Conservation (phyloP, 2,888 invertebrate genomes). For the Pheosia tremula region DNA sequence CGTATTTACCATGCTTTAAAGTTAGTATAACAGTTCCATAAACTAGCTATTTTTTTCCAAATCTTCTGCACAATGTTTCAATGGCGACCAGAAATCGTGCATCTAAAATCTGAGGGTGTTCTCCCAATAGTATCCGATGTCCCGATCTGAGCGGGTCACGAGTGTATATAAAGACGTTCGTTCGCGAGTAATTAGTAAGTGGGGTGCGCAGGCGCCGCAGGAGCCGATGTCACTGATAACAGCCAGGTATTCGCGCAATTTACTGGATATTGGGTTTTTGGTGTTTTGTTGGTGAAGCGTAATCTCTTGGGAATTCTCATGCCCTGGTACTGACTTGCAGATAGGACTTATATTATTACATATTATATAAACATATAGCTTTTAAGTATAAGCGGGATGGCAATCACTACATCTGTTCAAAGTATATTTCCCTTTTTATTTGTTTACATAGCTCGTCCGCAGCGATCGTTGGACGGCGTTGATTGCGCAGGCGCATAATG, state of each 20-base stretch:
- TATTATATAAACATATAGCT: too few species aligned
- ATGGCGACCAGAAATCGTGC: conserved; percentile 8
- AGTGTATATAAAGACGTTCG: conserved; percentile 35
- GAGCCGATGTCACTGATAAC: conserved; percentile 10
- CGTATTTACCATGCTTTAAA: too few species aligned
- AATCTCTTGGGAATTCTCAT: neutral
- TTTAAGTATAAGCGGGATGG: too few species aligned
- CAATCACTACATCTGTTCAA: neutral
- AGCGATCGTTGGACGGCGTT: neutral
- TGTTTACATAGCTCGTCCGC: conserved; percentile 15
- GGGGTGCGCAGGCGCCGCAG: conserved; percentile 37
- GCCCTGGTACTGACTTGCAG: neutral
- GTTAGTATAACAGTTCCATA: neutral
- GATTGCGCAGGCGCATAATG: conserved; percentile 6
- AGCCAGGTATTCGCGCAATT: conserved; percentile 3
- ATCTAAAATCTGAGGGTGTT: conserved; percentile 8
- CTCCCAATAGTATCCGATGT: neutral
- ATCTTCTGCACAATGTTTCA: neutral
- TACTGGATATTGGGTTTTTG: neutral
- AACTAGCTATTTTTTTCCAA: neutral
- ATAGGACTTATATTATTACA: neutral
- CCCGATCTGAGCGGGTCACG: conserved; percentile 27
- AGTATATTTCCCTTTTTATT: conserved; percentile 3
- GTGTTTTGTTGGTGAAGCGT: neutral
- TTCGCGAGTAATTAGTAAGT: conserved; percentile 40